Percentiles rank a stretch among this genome's conserved stretches.
These are phyloP conservation scores for Camptogramma bilineatum DNA, from an alignment of 2,888 invertebrate genomes.

Conservation along the genomic window DNA sequence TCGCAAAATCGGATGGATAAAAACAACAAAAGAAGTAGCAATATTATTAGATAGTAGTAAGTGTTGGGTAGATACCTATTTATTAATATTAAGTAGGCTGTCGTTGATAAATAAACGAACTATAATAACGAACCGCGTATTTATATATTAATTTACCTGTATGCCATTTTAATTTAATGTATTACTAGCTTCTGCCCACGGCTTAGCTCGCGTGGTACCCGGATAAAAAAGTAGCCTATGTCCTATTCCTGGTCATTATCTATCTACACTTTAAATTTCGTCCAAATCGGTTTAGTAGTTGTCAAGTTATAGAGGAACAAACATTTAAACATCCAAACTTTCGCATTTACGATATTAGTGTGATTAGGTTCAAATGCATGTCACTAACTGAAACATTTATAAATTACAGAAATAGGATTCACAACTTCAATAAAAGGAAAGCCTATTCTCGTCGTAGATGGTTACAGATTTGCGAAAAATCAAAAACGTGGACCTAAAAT, in stretches of 20 bases:
- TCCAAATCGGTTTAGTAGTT: too few relatives aligned
- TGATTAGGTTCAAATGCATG: too few relatives aligned
- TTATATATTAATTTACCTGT: neutral
- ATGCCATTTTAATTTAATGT: too few relatives aligned
- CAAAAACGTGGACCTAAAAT: constrained; percentile 4
- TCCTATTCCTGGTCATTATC: too few relatives aligned
- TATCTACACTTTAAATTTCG: too few relatives aligned
- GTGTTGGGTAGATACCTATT: neutral
- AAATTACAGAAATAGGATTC: constrained; percentile 6
- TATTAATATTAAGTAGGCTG: neutral
- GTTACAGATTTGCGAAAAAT: constrained; percentile 18
- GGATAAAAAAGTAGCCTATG: too few relatives aligned
- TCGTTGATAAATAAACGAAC: neutral
- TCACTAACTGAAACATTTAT: neutral
- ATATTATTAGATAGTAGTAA: neutral
- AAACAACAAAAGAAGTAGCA: neutral
- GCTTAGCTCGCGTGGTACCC: too few relatives aligned
- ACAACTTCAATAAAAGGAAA: constrained; percentile 8
- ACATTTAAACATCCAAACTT: too few relatives aligned
- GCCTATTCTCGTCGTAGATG: constrained; percentile 3
- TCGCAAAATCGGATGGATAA: neutral
- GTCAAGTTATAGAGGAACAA: too few relatives aligned
- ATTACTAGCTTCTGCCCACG: too few relatives aligned
- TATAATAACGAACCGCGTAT: neutral
- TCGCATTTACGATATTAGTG: too few relatives aligned